Evolutionary conservation across 2,113 vertebrate species (phyloP), one percentile per base, ranked within the genome.

Genomic region (Anser cygnoides): DNA sequence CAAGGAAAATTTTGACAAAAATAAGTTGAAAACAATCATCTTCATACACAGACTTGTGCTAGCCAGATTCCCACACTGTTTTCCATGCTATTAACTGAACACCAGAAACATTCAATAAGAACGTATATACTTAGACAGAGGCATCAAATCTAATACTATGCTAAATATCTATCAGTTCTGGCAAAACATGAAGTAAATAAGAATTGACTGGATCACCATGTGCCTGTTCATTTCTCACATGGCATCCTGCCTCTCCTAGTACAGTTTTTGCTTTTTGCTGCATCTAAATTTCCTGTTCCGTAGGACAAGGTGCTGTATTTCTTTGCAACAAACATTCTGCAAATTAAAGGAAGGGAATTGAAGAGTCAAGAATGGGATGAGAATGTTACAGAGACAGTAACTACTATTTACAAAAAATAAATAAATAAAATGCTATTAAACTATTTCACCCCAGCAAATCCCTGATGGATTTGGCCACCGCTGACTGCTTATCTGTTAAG

Each of bases 391-490:
- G 62, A 89, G 72, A 67, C 3, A 15, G 41, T 79, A 97, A 95
- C 88, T 97, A 90, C 67, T 91, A 95, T 90, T 95, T 96, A 83
- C n/a, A 31, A 61, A 59, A 44, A 61, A 35, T 57, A 87, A 59
- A 44, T 61, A 33, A 55, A 87, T 49, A 91, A 96, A 96, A 92
- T 87, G 82, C 85, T 96, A 94, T 97, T 96, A 96, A 97, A 96
- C 81, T 93, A 66, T 65, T 92, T 84, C 89, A 95, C 39, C 81
- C 71, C 95, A 96, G 92, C 89, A 94, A 93, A 97, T 95, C 87
- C 90, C 93, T 55, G 63, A 84, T 62, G 90, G 93, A 88, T 92
- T 80, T 96, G 79, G 72, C 87, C 70, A 87, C 95, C 87, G 58
- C 79, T 95, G 96, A 84, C 71, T 66, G 37, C 83, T 96, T 87